Percentiles rank a stretch among this genome's conserved stretches.
These are phyloP conservation scores for Yoshiicerus persimilis DNA, from an alignment of 1,140 invertebrate species.

Conservation along the genomic window DNA sequence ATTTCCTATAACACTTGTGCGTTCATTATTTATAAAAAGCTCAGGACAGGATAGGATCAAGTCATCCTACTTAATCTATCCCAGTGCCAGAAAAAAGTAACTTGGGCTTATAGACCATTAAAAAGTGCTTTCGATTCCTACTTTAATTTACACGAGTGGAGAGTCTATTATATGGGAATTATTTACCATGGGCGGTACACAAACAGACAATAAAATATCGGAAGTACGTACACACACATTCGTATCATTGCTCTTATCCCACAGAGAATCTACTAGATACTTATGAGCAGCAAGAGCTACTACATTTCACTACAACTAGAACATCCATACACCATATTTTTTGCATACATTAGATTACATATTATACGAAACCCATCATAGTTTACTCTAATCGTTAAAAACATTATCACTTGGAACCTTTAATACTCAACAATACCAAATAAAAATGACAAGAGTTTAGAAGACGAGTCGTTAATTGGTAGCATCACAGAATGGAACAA, in stretches of 20 bases:
- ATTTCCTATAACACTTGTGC: neutral
- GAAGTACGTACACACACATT: neutral
- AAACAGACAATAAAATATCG: constrained; percentile 11
- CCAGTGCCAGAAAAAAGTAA: neutral
- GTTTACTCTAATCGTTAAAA: neutral
- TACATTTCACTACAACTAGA: neutral
- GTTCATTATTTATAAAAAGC: constrained; percentile 18
- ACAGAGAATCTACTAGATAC: neutral
- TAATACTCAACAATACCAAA: neutral
- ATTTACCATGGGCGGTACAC: neutral
- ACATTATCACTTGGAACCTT: neutral
- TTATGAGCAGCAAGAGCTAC: neutral
- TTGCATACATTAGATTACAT: neutral
- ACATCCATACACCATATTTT: neutral
- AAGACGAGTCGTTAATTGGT: constrained; percentile 2
- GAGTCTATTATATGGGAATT: neutral
- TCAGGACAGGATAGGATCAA: neutral
- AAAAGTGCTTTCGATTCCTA: neutral
- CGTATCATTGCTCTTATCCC: neutral
- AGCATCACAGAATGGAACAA: constrained; percentile 11
- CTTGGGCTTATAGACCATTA: neutral
- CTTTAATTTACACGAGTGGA: neutral
- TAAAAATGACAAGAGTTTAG: constrained; percentile 5
- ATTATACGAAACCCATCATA: neutral
- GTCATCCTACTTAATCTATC: constrained; percentile 9